Percentiles rank a stretch among this genome's conserved stretches.
These are phyloP conservation scores for Garrulus glandarius DNA, from an alignment of 2,797 vertebrate species.

Conservation along the genomic window DNA sequence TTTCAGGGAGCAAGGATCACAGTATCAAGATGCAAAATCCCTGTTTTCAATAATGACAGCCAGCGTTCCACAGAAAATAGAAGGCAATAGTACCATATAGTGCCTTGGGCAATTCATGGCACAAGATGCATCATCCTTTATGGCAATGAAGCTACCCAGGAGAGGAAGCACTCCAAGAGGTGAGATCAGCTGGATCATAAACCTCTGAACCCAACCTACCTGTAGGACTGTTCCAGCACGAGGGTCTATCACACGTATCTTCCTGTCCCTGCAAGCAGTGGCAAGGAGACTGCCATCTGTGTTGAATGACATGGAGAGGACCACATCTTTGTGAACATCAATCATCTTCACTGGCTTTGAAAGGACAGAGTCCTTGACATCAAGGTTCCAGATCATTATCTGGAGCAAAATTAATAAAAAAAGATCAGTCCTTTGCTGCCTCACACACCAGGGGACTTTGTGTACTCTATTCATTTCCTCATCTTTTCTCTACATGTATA, in stretches of 20 bases:
- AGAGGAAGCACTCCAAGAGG: background rate
- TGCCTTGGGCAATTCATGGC: background rate
- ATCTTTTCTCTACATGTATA: background rate
- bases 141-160: background rate
- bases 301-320: constrained; percentile 93
- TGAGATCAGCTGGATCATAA: background rate
- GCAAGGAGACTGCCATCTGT: constrained; percentile 86
- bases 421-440: background rate
- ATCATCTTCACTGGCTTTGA: constrained; percentile 83
- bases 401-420: constrained; percentile 42
- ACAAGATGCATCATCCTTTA: background rate
- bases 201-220: constrained; percentile 64
- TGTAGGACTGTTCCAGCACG: constrained; percentile 79
- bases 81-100: background rate
- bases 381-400: constrained; percentile 95
- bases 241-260: constrained; percentile 84
- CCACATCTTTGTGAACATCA: constrained; percentile 82
- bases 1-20: background rate
- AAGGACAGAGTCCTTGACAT: constrained; percentile 78
- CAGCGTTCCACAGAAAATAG: background rate
- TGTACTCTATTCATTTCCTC: background rate
- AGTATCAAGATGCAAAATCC: background rate
- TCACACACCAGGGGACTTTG: background rate
- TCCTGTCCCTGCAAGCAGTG: constrained; percentile 88
- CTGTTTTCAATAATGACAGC: background rate